Base-by-base conservation (phyloP, 2,888 invertebrate species). In the Apodemia duryi region DNA sequence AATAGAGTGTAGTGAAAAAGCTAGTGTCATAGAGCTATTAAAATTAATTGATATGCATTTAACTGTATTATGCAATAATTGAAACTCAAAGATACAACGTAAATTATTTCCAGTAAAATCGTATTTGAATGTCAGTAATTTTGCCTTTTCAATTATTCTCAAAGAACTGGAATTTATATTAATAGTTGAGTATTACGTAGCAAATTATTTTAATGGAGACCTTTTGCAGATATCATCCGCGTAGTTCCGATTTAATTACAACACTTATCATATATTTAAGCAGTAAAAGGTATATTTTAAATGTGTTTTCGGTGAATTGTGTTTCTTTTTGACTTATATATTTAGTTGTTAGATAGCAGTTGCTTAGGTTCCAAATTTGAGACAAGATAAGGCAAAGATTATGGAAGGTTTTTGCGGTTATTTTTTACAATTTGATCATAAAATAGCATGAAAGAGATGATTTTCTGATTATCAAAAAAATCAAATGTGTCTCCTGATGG, bases 101-200 rank as follows among this genome's bases (percentile, higher is more conserved):
- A 32, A 29, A 54, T 29, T 28, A 11, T 29, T 10, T 54, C 10
- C 54, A 28, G 54, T 57, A 32, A 32, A 57, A 57, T 57, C 54
- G 54, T 57, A 57, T 57, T 57, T 29, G 28, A 57, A 57, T 32
- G 29, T 57, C 32, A 57, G 54, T 13, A 32, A 57, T 29, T 28
- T 57, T 28, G 28, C 54, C 54, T 57, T 57, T 10, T 29, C 29
- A 57, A 57, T 57, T 57, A 57, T 57, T 32, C 54, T 29, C 54
- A 57, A 57, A 57, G 54, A 57, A 57, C 54, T 28, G 9, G 28
- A 54, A 54, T 54, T 54, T 54, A 29, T 54, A 54, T 54, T 54
- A 54, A 57, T 57, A 57, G 54, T 32, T 29, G 10, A 57, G 32
- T 29, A 57, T 11, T 57, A 57, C 29, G 54, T 29, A 57, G 29